phyloP scores from a whole-genome alignment of 2,797 vertebrate species.

The Semaprochilodus insignis region DNA sequence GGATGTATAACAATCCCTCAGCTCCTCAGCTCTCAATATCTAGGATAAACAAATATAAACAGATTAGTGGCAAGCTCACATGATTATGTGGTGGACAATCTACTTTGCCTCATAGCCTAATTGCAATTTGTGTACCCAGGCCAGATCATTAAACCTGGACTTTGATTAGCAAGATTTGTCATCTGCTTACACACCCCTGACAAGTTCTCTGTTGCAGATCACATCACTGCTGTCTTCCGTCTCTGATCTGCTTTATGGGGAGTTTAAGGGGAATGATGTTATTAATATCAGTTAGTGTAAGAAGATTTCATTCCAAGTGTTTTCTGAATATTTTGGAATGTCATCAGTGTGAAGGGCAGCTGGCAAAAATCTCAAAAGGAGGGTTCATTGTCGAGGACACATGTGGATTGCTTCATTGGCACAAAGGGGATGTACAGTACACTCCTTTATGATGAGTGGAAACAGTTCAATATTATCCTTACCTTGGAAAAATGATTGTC shows the following conservation, averaged over 20 bases:
- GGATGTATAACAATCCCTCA: not conserved
- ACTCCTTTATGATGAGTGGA: not conserved
- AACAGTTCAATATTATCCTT: slow-evolving; percentile 62
- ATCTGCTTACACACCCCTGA: slow-evolving; percentile 41
- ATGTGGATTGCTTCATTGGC: slow-evolving; percentile 28
- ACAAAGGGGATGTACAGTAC: slow-evolving; percentile 31
- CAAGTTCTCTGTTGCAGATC: slow-evolving; percentile 41
- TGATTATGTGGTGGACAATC: not conserved
- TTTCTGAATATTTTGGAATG: no score
- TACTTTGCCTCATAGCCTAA: not conserved
- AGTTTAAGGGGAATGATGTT: no score
- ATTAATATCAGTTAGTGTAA: no score
- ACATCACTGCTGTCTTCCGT: not conserved
- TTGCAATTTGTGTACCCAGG: slow-evolving; percentile 11
- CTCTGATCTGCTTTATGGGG: no score
- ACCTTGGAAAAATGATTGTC: slow-evolving; percentile 69
- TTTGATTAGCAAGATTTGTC: slow-evolving; percentile 44
- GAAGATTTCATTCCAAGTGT: no score
- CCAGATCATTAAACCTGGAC: slow-evolving; percentile 29
- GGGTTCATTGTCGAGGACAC: not conserved
- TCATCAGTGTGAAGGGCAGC: not conserved
- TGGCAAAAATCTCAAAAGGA: not conserved
- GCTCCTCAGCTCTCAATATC: not conserved
- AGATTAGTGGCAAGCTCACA: not conserved
- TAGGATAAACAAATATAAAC: not conserved